Base-by-base conservation (phyloP, 1,140 invertebrate species). In the Paracyclopina nana region DNA sequence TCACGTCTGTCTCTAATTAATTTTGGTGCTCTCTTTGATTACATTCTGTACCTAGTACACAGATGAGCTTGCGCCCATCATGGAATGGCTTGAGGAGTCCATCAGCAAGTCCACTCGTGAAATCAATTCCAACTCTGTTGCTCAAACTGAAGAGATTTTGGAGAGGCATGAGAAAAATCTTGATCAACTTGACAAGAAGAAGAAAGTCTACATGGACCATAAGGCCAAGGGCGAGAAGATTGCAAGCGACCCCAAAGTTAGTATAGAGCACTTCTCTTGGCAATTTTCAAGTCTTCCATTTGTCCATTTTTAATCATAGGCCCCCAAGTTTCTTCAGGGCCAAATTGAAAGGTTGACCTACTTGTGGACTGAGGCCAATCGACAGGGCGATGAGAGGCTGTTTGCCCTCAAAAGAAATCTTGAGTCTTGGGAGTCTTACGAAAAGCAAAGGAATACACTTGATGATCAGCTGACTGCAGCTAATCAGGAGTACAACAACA, bases 131-230 rank as follows among this genome's bases (percentile, higher is more conserved):
- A 52, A 52, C 20, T 46, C 16, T 45, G 50, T 41, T 24, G 14
- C 4, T 4, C 12, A 52, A 52, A 52, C 50, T 4, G 50, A 52
- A 16, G 50, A 52, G 6, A 22, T 22, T 9, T 45, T 52, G 6
- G 50, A 52, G 27, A 52, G 27, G 27, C 50, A 52, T 42, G 50
- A 52, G 22, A 52, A 52, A 27, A 24, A 14, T 16, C 12, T 52
- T 11, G 50, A 52, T 42, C 50, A 52, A 24, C 20, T 52, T 16
- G 50, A 52, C 43, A 52, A 52, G 16, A 52, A 52, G 27, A 4
- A 40, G 4, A 52, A 52, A 38, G 38, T 43, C 6, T 5, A 16
- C 31, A 6, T 50, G 6, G 34, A 50, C n/a, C n/a, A 48, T 4
- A 8, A 28, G n/a, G 11, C 25, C 14, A 48, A 31, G 28, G 45